Conservation (phyloP, 92 coral and sea anemone genomes). For the Scolanthus callimorphus region DNA sequence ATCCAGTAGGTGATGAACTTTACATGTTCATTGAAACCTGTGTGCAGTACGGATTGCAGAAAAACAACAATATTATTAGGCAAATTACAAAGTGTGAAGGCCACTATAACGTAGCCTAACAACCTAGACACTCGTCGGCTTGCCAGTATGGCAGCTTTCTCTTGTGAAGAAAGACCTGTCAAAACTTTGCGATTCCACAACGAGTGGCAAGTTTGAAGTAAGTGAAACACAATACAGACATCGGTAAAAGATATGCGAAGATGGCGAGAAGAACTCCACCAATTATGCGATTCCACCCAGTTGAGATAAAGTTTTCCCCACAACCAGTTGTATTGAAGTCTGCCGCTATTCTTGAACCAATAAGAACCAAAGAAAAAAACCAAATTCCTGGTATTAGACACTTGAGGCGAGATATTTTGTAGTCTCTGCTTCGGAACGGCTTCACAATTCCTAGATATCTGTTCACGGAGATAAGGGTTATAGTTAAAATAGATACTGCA, state of each 20-base stretch:
- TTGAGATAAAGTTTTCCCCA: neutral
- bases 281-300: neutral
- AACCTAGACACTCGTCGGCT: neutral
- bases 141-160: slow-evolving; percentile 4
- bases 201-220: slow-evolving; percentile 8
- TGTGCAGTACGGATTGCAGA: slow-evolving; percentile 6
- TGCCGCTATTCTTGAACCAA: slow-evolving; percentile 6
- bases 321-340: slow-evolving; percentile 15
- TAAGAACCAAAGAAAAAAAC: slow-evolving; percentile 2
- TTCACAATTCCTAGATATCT: slow-evolving; percentile 13
- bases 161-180: neutral
- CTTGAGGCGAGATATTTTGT: neutral
- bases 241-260: slow-evolving; percentile 11
- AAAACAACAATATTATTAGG: slow-evolving; percentile 9
- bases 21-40: slow-evolving; percentile 4
- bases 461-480: slow-evolving; percentile 4
- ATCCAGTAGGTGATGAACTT: slow-evolving; percentile 6
- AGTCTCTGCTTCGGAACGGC: neutral
- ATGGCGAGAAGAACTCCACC: slow-evolving; percentile 18
- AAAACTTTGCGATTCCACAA: neutral
- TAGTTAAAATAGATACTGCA: slow-evolving; percentile 5
- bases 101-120: slow-evolving; percentile 18
- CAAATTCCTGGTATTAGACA: slow-evolving; percentile 16
- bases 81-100: slow-evolving; percentile 11
- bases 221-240: slow-evolving; percentile 4